Percentiles rank a stretch among this genome's conserved stretches.
These are phyloP conservation scores for Brachirus orientalis DNA, from an alignment of 2,113 vertebrate genomes.

Conservation along the genomic window DNA sequence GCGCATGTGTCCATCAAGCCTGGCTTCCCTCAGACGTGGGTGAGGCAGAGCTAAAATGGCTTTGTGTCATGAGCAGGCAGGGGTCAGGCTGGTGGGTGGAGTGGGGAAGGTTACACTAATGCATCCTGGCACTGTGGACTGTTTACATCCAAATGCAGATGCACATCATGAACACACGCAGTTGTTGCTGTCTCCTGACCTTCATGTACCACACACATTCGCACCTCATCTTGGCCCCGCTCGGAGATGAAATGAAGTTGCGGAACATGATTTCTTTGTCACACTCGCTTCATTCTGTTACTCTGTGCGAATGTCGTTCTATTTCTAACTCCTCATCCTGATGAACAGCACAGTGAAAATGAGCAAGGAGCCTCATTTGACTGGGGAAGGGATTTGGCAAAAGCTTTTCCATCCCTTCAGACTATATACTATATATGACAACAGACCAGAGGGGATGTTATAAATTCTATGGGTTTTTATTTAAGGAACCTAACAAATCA, in stretches of 20 bases:
- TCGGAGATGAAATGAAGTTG: slow-evolving; percentile 37
- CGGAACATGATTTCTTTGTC: slow-evolving; percentile 42
- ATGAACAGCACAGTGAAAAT: slow-evolving; percentile 44
- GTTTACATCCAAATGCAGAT: slow-evolving; percentile 27
- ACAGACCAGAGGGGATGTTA: slow-evolving; percentile 13
- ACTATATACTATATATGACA: not conserved
- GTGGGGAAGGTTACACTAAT: slow-evolving; percentile 51
- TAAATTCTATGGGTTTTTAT: slow-evolving; percentile 29
- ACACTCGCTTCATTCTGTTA: slow-evolving; percentile 44
- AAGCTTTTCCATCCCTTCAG: slow-evolving; percentile 39
- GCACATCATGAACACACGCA: slow-evolving; percentile 18
- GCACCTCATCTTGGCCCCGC: no score
- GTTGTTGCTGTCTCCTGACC: slow-evolving; percentile 14
- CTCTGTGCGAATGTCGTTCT: slow-evolving; percentile 8
- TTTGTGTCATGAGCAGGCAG: slow-evolving; percentile 22
- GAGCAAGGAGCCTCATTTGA: slow-evolving; percentile 28
- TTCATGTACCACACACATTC: slow-evolving; percentile 12
- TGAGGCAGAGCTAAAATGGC: slow-evolving; percentile 38
- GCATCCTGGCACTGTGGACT: slow-evolving; percentile 57
- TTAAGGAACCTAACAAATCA: slow-evolving; percentile 28
- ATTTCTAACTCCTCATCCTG: slow-evolving; percentile 41
- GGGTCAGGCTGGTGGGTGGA: slow-evolving; percentile 39
- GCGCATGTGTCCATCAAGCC: slow-evolving; percentile 44
- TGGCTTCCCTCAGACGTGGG: slow-evolving; percentile 29
- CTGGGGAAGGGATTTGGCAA: slow-evolving; percentile 36